Percentiles rank a stretch among this genome's conserved stretches.
Conservation (phyloP, 2,113 vertebrate species). For the Rousettus leschenaultii region DNA sequence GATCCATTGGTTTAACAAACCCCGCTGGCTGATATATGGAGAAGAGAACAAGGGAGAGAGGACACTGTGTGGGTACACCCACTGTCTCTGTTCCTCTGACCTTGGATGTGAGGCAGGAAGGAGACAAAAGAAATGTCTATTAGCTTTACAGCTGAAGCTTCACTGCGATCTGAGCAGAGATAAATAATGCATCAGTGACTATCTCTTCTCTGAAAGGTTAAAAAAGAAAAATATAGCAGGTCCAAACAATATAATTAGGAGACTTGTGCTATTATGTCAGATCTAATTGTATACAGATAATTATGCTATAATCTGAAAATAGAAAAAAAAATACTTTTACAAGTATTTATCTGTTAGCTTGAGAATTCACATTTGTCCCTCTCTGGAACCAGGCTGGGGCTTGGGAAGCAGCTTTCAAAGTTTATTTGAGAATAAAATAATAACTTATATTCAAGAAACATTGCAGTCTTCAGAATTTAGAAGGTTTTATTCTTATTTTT, state of each 20-base stretch:
- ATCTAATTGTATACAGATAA: background rate
- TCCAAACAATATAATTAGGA: background rate
- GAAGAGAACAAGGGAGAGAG: background rate
- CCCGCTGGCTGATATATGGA: background rate
- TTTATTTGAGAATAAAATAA: conserved; percentile 27
- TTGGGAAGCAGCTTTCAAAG: background rate
- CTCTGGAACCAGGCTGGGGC: background rate
- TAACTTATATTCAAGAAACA: background rate
- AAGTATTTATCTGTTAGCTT: background rate
- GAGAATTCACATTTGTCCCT: background rate
- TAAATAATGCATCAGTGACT: background rate
- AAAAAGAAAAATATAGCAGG: background rate
- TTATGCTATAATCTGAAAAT: background rate
- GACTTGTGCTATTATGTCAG: background rate
- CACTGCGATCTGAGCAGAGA: background rate
- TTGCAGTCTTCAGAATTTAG: background rate
- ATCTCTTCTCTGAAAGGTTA: background rate
- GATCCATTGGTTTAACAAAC: background rate
- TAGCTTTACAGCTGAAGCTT: background rate
- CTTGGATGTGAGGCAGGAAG: background rate
- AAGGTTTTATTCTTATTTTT: background rate
- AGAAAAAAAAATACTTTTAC: background rate
- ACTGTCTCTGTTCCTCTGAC: background rate
- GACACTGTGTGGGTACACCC: background rate
- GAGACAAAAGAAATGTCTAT: background rate